Evolutionary conservation across 2,113 vertebrate species (phyloP).

Genomic region (Dicrurus megarhynchus): DNA sequence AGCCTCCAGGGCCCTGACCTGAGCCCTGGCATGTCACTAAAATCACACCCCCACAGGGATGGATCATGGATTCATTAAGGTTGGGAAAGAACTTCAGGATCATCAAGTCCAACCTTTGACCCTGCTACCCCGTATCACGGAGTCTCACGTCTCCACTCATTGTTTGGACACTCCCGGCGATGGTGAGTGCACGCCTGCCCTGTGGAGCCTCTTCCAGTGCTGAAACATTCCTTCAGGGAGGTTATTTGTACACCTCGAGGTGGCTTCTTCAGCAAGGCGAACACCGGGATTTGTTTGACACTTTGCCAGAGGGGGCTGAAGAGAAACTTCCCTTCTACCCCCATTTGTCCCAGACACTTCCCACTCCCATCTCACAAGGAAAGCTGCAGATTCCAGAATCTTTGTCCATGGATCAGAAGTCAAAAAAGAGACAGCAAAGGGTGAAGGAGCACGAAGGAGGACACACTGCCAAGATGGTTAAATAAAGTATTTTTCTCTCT

Average conservation of each 20-base stretch:
- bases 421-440: not conserved
- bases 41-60: not conserved
- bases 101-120: fast-evolving
- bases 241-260: not conserved
- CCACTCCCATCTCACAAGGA: not conserved
- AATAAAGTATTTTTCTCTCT: not conserved
- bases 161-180: not conserved
- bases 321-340: not conserved
- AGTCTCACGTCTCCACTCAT: fast-evolving
- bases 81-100: not conserved
- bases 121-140: fast-evolving
- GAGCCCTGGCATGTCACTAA: not conserved
- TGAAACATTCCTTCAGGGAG: not conserved
- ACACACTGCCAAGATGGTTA: not conserved
- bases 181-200: not conserved
- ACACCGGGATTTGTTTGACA: not conserved
- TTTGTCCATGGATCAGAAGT: not conserved
- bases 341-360: not conserved
- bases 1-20: not conserved
- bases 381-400: not conserved
- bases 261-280: no score
- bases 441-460: not conserved
- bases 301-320: not conserved
- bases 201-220: fast-evolving
- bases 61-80: not conserved